phyloP scores from a whole-genome alignment of 2,797 vertebrate species.

The Crocodylus rhombifer region DNA sequence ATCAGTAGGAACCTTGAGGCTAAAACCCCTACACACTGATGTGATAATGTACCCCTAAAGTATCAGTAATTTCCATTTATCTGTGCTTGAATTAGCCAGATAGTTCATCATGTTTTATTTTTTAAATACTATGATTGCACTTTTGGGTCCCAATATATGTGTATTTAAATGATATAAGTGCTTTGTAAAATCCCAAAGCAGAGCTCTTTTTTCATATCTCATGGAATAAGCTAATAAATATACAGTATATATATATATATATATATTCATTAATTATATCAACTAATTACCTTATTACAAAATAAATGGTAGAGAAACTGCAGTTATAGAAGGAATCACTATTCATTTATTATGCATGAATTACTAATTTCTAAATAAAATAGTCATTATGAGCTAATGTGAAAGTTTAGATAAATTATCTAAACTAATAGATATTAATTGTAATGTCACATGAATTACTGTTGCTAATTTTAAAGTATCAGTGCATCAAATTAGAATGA shows the following conservation, averaged over 20 bases:
- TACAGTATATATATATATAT: not conserved
- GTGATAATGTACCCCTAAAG: slow-evolving; percentile 13
- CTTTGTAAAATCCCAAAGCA: slow-evolving; percentile 8
- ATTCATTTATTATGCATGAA: slow-evolving; percentile 38
- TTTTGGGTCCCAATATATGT: not conserved
- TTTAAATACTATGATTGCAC: not conserved
- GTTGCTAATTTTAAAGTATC: slow-evolving; percentile 65
- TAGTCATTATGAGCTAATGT: slow-evolving; percentile 21
- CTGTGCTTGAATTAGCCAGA: slow-evolving; percentile 11
- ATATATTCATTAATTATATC: slow-evolving; percentile 31
- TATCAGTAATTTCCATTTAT: slow-evolving; percentile 28
- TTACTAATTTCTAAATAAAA: slow-evolving; percentile 62
- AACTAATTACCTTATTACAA: slow-evolving; percentile 59
- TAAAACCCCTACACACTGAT: not conserved
- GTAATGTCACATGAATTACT: slow-evolving; percentile 31
- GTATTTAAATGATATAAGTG: not conserved
- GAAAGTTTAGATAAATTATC: slow-evolving; percentile 65
- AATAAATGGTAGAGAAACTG: slow-evolving; percentile 57
- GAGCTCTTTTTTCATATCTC: slow-evolving; percentile 31
- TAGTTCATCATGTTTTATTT: slow-evolving; percentile 1
- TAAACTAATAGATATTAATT: slow-evolving; percentile 59
- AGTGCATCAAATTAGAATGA: slow-evolving; percentile 59
- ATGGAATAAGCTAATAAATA: slow-evolving; percentile 34
- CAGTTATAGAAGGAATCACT: slow-evolving; percentile 26
- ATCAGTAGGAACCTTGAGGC: not conserved